These are phyloP conservation scores for Calephelis nemesis DNA, from an alignment of 1,140 invertebrate genomes.

Conservation along the genomic window DNA sequence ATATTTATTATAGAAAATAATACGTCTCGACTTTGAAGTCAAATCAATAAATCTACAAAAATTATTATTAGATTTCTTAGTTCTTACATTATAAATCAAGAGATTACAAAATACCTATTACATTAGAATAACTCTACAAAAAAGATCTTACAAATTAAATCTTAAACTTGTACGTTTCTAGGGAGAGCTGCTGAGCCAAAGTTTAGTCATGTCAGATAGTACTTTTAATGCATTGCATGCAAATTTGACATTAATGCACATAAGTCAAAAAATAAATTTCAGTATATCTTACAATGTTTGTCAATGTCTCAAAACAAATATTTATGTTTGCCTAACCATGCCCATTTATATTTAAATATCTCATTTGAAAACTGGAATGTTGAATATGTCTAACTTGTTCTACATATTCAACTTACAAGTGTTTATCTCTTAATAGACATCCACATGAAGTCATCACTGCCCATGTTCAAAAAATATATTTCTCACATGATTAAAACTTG, in stretches of 20 bases:
- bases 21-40: conserved; percentile 61
- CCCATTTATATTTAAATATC: too few species aligned
- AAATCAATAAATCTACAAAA: conserved; percentile 65
- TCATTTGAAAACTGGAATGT: too few species aligned
- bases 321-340: too few species aligned
- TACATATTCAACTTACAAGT: too few species aligned
- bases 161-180: conserved; percentile 75
- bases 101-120: conserved; percentile 77
- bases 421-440: too few species aligned
- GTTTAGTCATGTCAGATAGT: conserved; percentile 60
- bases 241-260: conserved; percentile 28
- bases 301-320: too few species aligned
- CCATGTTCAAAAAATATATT: background rate
- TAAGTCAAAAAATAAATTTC: conserved; percentile 29
- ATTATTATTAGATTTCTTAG: conserved; percentile 62
- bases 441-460: too few species aligned
- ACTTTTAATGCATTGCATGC: conserved; percentile 40
- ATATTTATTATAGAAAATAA: conserved; percentile 77
- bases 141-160: conserved; percentile 74
- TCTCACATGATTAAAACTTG: conserved; percentile 68
- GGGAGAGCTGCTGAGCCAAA: conserved; percentile 64
- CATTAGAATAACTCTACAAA: conserved; percentile 68
- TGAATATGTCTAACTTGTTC: too few species aligned
- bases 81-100: conserved; percentile 69
- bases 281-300: conserved; percentile 21